phyloP scores from a whole-genome alignment of 1,140 invertebrate species.

The Himalopsyche phryganea region DNA sequence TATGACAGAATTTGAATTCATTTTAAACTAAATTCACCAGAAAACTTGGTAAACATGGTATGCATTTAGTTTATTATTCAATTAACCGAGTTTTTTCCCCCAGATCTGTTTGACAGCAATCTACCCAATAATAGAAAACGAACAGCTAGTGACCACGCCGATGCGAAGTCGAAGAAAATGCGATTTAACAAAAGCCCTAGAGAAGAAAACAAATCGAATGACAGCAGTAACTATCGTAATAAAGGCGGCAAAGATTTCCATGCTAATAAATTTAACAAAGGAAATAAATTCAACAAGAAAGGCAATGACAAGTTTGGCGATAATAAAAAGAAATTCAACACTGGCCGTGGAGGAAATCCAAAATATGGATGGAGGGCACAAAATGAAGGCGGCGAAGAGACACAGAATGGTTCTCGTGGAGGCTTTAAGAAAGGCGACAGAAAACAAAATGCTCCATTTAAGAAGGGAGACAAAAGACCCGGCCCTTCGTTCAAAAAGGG shows the following conservation, averaged over 20 bases:
- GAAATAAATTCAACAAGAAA: conserved; percentile 35
- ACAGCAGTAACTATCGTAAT: conserved; percentile 2
- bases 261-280: conserved; percentile 19
- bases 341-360: conserved; percentile 32
- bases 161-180: conserved; percentile 40
- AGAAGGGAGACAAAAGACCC: conserved; percentile 14
- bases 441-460: conserved; percentile 7
- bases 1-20: no score
- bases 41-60: no score
- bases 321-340: conserved; percentile 15
- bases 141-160: conserved; percentile 36
- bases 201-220: conserved; percentile 5
- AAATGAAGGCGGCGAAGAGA: conserved; percentile 8
- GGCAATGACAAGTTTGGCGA: conserved; percentile 33
- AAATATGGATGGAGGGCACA: conserved; percentile 32
- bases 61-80: no score
- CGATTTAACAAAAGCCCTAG: conserved; percentile 35
- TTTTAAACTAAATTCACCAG: no score
- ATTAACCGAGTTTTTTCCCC: no score
- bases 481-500: conserved; percentile 22
- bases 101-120: conserved; percentile 45
- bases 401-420: conserved; percentile 13
- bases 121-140: conserved; percentile 39
- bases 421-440: conserved; percentile 36
- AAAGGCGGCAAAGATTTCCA: conserved; percentile 7